A percentile compares a stretch with the other conserved stretches of the same genome.
These are phyloP conservation scores for Mallotus villosus DNA, from an alignment of 2,797 vertebrate species.

Conservation along the genomic window DNA sequence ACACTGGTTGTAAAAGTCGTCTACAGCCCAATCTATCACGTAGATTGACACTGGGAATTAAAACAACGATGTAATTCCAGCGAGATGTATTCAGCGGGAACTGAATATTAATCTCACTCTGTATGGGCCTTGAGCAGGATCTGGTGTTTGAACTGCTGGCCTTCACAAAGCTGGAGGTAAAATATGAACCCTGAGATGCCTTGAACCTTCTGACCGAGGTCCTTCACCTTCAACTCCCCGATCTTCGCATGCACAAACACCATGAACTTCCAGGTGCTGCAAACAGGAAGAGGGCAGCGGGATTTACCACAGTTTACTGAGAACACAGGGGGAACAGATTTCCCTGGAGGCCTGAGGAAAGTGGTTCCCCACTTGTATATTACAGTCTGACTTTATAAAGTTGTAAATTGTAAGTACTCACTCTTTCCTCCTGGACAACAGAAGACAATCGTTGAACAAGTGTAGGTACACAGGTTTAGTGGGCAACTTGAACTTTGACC, in stretches of 20 bases:
- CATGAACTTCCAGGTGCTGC: conserved; percentile 85
- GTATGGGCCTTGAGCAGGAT: conserved; percentile 87
- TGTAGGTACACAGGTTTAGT: conserved; percentile 88
- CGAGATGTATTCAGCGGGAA: not conserved
- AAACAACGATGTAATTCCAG: too few species aligned
- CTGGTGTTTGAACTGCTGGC: conserved; percentile 84
- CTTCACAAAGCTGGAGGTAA: conserved; percentile 85
- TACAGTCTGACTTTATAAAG: too few species aligned
- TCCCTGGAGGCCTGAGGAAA: too few species aligned
- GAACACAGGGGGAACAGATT: too few species aligned
- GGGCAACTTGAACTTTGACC: conserved; percentile 84
- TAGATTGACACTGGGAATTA: too few species aligned
- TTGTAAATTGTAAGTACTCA: conserved; percentile 75
- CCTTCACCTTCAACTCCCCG: conserved; percentile 85
- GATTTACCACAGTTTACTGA: not conserved
- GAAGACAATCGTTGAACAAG: conserved; percentile 88
- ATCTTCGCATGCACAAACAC: conserved; percentile 88
- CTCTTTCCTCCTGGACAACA: conserved; percentile 89
- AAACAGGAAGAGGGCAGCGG: conserved; percentile 6
- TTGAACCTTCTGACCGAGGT: conserved; percentile 87
- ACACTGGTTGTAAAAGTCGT: too few species aligned
- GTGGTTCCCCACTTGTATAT: not conserved
- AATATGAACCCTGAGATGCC: conserved; percentile 89
- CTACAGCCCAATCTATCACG: too few species aligned
- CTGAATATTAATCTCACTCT: conserved; percentile 75